Conservation (phyloP, 2,797 vertebrate species). For the Ambastaia sidthimunki region DNA sequence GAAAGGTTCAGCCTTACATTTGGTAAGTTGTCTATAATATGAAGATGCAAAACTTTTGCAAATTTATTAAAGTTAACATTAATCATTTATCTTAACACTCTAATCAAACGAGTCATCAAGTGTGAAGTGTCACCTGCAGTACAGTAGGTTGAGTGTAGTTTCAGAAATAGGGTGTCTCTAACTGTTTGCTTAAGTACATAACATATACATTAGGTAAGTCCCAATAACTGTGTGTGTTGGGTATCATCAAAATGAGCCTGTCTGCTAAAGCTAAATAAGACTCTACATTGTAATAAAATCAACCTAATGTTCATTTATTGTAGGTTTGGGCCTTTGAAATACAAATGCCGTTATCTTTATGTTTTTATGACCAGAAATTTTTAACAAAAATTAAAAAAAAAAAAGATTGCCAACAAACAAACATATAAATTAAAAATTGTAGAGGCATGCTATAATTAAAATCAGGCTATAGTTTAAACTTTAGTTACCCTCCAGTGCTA, state of each 20-base stretch:
- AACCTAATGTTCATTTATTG: slow-evolving; percentile 24
- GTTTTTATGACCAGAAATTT: too few species aligned
- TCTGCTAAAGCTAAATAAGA: slow-evolving; percentile 50
- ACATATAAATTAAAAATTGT: too few species aligned
- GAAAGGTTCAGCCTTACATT: not conserved
- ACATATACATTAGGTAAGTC: slow-evolving; percentile 41
- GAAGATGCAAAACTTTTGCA: not conserved
- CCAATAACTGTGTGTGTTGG: slow-evolving; percentile 43
- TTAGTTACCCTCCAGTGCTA: slow-evolving; percentile 59
- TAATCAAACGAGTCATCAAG: too few species aligned
- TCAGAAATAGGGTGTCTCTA: not conserved
- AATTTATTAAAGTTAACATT: not conserved
- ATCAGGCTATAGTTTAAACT: slow-evolving; percentile 38
- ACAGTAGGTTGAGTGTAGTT: too few species aligned
- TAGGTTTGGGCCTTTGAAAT: slow-evolving; percentile 10
- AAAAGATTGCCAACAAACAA: not conserved
- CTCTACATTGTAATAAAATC: slow-evolving; percentile 53
- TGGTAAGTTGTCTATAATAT: not conserved
- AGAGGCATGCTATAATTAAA: too few species aligned
- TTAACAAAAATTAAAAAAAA: too few species aligned
- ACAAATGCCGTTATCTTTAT: not conserved
- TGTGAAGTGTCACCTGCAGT: too few species aligned
- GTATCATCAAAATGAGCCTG: slow-evolving; percentile 49
- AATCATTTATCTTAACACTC: not conserved
- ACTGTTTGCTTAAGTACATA: slow-evolving; percentile 35